Percentiles rank a stretch among this genome's conserved stretches.
Conservation (phyloP, 2,113 vertebrate species). For the Ceyx margarethae region DNA sequence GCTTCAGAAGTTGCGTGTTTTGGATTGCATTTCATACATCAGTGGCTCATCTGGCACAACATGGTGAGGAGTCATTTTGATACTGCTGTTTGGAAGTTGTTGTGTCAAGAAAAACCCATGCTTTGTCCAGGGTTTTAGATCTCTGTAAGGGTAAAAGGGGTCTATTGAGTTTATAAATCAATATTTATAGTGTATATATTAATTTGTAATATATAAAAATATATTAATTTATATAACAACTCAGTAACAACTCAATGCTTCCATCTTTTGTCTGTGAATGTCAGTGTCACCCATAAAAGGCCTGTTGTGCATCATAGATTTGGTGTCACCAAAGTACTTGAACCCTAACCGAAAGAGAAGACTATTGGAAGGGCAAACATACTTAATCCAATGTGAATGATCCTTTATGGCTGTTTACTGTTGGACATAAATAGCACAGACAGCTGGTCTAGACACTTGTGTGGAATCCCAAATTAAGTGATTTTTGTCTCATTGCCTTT, state of each 20-base stretch:
- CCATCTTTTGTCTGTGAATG: neutral
- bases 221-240: no score
- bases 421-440: neutral
- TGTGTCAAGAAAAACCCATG: neutral
- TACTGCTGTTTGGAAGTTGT: neutral
- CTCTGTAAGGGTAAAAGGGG: fast-evolving
- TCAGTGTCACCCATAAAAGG: neutral
- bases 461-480: neutral
- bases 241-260: neutral
- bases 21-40: conserved; percentile 83
- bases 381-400: neutral
- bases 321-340: neutral
- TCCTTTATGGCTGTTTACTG: neutral
- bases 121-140: neutral
- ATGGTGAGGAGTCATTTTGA: conserved; percentile 76
- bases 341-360: neutral
- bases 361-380: neutral
- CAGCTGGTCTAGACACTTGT: neutral
- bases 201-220: no score
- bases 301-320: neutral
- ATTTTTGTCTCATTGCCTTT: neutral
- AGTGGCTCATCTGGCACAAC: conserved; percentile 87
- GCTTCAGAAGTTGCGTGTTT: conserved; percentile 80
- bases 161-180: neutral
- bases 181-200: no score